phyloP scores from a whole-genome alignment of 2,888 invertebrate genomes.

The Eremobia ochroleuca region DNA sequence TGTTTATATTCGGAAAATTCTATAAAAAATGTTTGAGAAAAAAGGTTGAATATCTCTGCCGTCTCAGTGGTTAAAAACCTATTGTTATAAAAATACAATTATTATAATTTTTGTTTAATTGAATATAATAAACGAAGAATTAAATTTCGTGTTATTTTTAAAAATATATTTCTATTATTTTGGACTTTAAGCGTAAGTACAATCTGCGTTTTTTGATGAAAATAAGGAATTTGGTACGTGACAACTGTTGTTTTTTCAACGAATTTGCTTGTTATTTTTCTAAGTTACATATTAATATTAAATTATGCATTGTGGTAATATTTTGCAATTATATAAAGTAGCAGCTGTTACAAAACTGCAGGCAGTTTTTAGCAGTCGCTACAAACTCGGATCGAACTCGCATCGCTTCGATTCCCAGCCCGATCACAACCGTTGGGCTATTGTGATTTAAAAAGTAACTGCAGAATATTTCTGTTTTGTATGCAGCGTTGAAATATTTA shows the following conservation, averaged over 20 bases:
- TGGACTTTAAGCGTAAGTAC: slow-evolving; percentile 3
- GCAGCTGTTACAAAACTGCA: slow-evolving; percentile 7
- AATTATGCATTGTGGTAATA: slow-evolving; percentile 29
- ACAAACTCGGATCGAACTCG: neutral
- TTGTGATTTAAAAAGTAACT: slow-evolving; percentile 1
- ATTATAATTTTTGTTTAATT: slow-evolving; percentile 33
- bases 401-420: neutral
- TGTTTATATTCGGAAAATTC: slow-evolving; percentile 14
- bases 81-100: slow-evolving; percentile 46
- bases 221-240: slow-evolving; percentile 22
- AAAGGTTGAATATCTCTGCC: slow-evolving; percentile 36
- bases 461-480: slow-evolving; percentile 34
- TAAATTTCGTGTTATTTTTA: slow-evolving; percentile 46
- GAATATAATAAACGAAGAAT: slow-evolving; percentile 12
- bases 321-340: slow-evolving; percentile 27
- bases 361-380: slow-evolving; percentile 26
- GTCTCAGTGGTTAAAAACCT: slow-evolving; percentile 45
- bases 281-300: slow-evolving; percentile 37
- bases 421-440: neutral
- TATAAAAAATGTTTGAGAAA: neutral
- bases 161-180: slow-evolving; percentile 41
- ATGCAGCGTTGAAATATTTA: slow-evolving; percentile 54
- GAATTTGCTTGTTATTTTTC: slow-evolving; percentile 56
- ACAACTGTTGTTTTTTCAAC: slow-evolving; percentile 45
- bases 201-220: neutral